phyloP scores from a whole-genome alignment of 2,797 vertebrate genomes.

The Halcyon leucocephala region DNA sequence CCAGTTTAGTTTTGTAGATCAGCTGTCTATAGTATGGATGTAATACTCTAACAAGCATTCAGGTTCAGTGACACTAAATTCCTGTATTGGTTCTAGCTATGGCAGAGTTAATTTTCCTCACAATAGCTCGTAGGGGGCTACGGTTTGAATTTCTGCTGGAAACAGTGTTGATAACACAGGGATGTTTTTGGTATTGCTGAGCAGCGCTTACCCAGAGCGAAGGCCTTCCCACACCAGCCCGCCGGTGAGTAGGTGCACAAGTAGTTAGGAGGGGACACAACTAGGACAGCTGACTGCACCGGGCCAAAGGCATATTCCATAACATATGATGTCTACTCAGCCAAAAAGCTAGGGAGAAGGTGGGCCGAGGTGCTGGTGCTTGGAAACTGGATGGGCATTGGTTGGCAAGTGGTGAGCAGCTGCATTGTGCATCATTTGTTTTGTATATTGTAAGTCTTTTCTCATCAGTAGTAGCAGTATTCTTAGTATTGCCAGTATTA shows the following conservation, averaged over 20 bases:
- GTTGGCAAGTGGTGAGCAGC: not conserved
- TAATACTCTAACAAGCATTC: not conserved
- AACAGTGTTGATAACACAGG: too few species aligned
- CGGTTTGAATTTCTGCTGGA: too few species aligned
- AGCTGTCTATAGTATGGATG: not conserved
- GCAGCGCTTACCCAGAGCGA: too few species aligned
- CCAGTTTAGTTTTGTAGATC: not conserved
- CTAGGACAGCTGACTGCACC: not conserved
- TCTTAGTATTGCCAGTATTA: not conserved
- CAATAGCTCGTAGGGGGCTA: too few species aligned
- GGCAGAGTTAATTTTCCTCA: not conserved
- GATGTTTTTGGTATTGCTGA: too few species aligned
- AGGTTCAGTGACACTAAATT: not conserved
- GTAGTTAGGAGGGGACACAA: not conserved
- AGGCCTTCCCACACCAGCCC: too few species aligned
- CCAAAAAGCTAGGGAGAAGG: not conserved
- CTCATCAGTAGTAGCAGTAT: not conserved
- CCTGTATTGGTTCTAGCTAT: not conserved
- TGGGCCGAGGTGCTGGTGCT: not conserved
- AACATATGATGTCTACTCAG: not conserved
- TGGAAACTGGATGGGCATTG: not conserved
- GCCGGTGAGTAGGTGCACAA: too few species aligned
- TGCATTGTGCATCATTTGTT: too few species aligned
- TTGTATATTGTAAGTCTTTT: not conserved
- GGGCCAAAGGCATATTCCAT: not conserved